phyloP scores from a whole-genome alignment of 2,797 vertebrate genomes.

The Tolypeutes matacus region DNA sequence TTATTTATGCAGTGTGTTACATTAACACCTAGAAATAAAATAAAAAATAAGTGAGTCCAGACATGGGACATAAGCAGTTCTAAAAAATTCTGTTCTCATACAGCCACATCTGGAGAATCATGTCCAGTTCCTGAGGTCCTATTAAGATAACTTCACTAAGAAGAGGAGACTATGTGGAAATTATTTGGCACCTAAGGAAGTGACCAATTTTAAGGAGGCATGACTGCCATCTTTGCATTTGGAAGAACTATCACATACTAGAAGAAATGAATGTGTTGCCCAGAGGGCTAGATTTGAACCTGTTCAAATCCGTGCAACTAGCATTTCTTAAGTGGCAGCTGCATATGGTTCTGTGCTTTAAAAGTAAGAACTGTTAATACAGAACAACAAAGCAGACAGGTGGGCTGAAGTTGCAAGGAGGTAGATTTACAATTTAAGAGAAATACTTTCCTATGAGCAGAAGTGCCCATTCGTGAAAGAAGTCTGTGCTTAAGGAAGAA shows the following conservation, averaged over 20 bases:
- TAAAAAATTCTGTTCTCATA: background rate
- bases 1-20: background rate
- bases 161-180: background rate
- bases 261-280: background rate
- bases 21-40: conserved; percentile 46
- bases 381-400: background rate
- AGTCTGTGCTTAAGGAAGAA: conserved; percentile 9
- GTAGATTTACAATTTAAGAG: background rate
- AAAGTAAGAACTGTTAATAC: background rate
- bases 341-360: background rate
- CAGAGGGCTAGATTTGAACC: background rate
- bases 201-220: background rate
- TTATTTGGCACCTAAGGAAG: too few relatives aligned
- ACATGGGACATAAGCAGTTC: background rate
- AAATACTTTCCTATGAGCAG: conserved; percentile 14
- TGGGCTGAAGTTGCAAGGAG: background rate
- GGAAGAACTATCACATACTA: conserved; percentile 3
- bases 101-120: background rate
- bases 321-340: background rate
- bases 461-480: background rate
- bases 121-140: background rate
- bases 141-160: conserved; percentile 7
- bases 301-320: background rate
- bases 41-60: conserved; percentile 6
- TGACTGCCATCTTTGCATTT: background rate